Percentiles rank a stretch among this genome's conserved stretches.
phyloP scores from a whole-genome alignment of 2,888 invertebrate genomes.

The Parasteatoda lunata region DNA sequence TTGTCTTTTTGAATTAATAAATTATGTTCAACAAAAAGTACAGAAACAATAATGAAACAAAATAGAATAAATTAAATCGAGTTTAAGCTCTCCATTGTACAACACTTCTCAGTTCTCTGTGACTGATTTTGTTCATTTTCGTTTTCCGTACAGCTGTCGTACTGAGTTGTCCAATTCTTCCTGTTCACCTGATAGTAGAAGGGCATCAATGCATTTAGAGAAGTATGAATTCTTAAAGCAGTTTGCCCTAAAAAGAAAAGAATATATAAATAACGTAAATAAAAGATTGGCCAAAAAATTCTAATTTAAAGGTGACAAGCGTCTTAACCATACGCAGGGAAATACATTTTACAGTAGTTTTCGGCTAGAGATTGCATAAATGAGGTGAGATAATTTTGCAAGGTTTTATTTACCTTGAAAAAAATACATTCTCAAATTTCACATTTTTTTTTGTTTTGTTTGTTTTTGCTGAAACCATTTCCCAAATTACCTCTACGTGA shows the following conservation, averaged over 20 bases:
- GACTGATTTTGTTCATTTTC: slow-evolving; percentile 38
- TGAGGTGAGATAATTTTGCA: too few relatives aligned
- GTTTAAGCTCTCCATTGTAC: slow-evolving; percentile 64
- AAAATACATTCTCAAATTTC: too few relatives aligned
- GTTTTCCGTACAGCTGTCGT: slow-evolving; percentile 54
- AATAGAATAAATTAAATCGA: slow-evolving; percentile 43
- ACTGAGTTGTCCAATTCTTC: slow-evolving; percentile 65
- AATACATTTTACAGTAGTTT: too few relatives aligned
- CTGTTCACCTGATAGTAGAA: slow-evolving; percentile 57
- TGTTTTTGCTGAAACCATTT: too few relatives aligned
- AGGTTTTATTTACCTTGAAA: too few relatives aligned
- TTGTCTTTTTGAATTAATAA: slow-evolving; percentile 32
- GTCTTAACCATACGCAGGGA: too few relatives aligned
- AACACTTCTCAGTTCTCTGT: slow-evolving; percentile 14
- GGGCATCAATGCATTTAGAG: slow-evolving; percentile 64
- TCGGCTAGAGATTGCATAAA: too few relatives aligned
- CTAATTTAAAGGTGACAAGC: too few relatives aligned
- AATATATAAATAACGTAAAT: neutral
- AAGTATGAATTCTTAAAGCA: slow-evolving; percentile 67
- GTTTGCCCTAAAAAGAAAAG: slow-evolving; percentile 44
- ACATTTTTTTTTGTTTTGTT: too few relatives aligned
- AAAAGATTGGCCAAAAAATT: too few relatives aligned
- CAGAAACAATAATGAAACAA: slow-evolving; percentile 34
- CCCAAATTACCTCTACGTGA: too few relatives aligned
- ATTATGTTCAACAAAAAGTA: slow-evolving; percentile 40